These are phyloP conservation scores for Lysandra coridon DNA, from an alignment of 2,888 invertebrate genomes.

Conservation along the genomic window DNA sequence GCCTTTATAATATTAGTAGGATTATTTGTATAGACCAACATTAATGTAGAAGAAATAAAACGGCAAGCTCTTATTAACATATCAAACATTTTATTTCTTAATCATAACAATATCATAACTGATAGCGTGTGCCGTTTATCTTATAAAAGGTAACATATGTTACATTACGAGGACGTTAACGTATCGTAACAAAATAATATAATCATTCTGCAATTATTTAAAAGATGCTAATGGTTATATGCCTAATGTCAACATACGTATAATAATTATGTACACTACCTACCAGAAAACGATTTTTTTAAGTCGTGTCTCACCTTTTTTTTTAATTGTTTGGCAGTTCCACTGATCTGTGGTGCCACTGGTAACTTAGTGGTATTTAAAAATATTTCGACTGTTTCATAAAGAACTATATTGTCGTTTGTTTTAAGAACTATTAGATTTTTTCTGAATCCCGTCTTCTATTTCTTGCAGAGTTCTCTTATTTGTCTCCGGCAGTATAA, in stretches of 20 bases:
- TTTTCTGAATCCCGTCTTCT: conserved; percentile 27
- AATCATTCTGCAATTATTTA: not conserved
- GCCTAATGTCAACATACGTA: too few relatives aligned
- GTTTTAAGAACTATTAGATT: not conserved
- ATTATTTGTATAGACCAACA: too few relatives aligned
- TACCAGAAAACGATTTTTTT: too few relatives aligned
- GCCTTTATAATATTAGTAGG: too few relatives aligned
- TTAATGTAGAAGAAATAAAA: not conserved
- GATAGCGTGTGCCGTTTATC: not conserved
- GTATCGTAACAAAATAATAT: too few relatives aligned
- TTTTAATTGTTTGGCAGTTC: too few relatives aligned
- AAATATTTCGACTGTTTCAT: not conserved
- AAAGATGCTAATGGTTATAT: too few relatives aligned
- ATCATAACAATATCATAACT: not conserved
- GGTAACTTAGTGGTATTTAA: not conserved
- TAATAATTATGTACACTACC: too few relatives aligned
- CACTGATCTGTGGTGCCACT: too few relatives aligned
- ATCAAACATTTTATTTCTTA: not conserved
- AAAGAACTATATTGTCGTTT: not conserved
- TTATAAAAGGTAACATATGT: not conserved
- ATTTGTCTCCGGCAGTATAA: conserved; percentile 27
- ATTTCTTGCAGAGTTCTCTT: conserved; percentile 15
- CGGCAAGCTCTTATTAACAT: not conserved
- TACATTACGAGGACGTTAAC: too few relatives aligned
- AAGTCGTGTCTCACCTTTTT: too few relatives aligned